Evolutionary conservation across 2,888 invertebrate species (phyloP).

Genomic region (Patella depressa): DNA sequence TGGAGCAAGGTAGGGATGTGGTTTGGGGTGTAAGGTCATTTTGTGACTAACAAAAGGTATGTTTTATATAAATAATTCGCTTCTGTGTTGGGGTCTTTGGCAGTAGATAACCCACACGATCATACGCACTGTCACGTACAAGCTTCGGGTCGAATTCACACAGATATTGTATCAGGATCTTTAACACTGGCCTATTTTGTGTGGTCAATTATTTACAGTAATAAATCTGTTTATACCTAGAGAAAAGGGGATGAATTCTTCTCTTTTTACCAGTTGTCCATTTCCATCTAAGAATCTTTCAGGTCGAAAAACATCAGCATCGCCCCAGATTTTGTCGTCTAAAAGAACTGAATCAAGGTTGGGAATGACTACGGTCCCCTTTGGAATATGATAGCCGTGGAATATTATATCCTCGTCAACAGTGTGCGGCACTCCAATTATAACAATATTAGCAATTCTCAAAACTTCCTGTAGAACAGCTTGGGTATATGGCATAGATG

Average conservation of each 20-base stretch:
- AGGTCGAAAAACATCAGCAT: constrained; percentile 52
- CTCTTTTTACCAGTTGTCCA: constrained; percentile 27
- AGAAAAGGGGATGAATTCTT: constrained; percentile 42
- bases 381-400: constrained; percentile 59
- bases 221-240: constrained; percentile 26
- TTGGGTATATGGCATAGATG: constrained; percentile 47
- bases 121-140: no score
- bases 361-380: constrained; percentile 42
- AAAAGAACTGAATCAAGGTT: constrained; percentile 49
- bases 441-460: constrained; percentile 50
- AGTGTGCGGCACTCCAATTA: constrained; percentile 45
- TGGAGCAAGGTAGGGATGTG: no score
- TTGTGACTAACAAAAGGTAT: no score
- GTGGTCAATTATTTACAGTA: no score
- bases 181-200: no score
- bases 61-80: no score
- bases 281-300: constrained; percentile 49
- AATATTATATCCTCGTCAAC: constrained; percentile 47
- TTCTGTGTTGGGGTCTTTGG: no score
- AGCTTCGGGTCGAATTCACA: no score
- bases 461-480: constrained; percentile 58
- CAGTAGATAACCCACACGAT: no score
- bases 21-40: no score
- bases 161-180: no score
- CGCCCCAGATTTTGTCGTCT: constrained; percentile 45